A percentile compares a stretch with the other conserved stretches of the same genome.
Evolutionary conservation across 1,140 invertebrate species (phyloP).

Genomic region (Ruditapes philippinarum): DNA sequence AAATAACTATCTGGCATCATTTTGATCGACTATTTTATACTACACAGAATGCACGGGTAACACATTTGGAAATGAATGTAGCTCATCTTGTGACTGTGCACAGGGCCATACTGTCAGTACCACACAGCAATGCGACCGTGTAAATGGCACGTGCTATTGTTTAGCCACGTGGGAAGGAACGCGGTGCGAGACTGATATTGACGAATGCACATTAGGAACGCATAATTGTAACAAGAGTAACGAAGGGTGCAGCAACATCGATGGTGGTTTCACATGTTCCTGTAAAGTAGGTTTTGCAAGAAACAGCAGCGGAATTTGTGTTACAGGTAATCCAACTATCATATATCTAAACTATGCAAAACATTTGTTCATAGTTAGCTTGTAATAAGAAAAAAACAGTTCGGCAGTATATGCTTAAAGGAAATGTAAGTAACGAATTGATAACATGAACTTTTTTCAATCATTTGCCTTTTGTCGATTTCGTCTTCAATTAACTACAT

Average conservation of each 20-base stretch:
- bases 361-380: too few species aligned
- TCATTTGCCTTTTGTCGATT: too few species aligned
- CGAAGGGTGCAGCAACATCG: neutral
- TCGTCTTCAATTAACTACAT: too few species aligned
- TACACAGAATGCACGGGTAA: constrained; percentile 31
- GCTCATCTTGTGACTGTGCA: neutral
- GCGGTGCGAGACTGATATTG: constrained; percentile 12
- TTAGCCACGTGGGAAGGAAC: constrained; percentile 29
- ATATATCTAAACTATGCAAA: too few species aligned
- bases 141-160: constrained; percentile 29
- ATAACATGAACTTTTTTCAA: too few species aligned
- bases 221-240: neutral
- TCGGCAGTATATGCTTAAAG: too few species aligned
- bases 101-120: neutral
- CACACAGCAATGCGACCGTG: constrained; percentile 27
- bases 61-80: constrained; percentile 16
- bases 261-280: neutral
- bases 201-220: constrained; percentile 38
- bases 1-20: too few species aligned
- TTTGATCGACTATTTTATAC: too few species aligned
- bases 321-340: too few species aligned
- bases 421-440: too few species aligned
- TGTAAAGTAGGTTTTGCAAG: neutral
- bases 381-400: too few species aligned
- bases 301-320: neutral